These are phyloP conservation scores for Elaphurus davidianus DNA, from an alignment of 2,113 vertebrate genomes.

Conservation along the genomic window DNA sequence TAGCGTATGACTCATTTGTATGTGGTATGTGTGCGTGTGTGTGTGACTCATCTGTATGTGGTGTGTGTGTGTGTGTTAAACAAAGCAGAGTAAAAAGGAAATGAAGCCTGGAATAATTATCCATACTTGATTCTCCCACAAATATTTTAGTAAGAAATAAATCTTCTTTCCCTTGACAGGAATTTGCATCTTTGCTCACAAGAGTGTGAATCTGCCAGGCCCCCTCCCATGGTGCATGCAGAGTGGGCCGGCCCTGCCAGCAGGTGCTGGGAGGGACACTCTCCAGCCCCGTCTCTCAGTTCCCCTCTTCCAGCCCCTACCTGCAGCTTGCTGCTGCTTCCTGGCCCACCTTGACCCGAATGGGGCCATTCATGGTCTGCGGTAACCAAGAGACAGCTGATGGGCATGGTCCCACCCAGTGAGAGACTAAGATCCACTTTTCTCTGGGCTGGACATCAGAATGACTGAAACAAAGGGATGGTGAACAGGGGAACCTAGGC, in stretches of 20 bases:
- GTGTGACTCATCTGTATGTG: not conserved
- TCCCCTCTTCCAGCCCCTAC: not conserved
- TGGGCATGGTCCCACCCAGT: not conserved
- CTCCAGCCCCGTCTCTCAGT: not conserved
- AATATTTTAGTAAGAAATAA: not conserved
- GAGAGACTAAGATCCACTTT: not conserved
- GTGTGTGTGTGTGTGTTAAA: not conserved
- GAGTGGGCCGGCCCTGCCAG: too few species aligned
- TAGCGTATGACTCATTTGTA: not conserved
- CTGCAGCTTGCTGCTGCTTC: not conserved
- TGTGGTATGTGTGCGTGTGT: not conserved
- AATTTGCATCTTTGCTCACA: not conserved
- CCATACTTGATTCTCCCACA: not conserved
- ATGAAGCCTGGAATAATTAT: not conserved
- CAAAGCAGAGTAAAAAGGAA: not conserved
- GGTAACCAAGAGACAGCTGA: not conserved
- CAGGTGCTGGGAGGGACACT: not conserved
- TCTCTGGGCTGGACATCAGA: not conserved
- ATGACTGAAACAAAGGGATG: not conserved
- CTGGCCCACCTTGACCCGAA: not conserved
- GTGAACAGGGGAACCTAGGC: rapidly evolving
- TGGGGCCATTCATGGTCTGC: not conserved
- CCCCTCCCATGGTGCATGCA: rapidly evolving
- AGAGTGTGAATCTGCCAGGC: not conserved
- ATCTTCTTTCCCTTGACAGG: not conserved